Evolutionary conservation across 2,113 vertebrate species (phyloP).

Genomic region (Sinocyclocheilus maitianheensis): DNA sequence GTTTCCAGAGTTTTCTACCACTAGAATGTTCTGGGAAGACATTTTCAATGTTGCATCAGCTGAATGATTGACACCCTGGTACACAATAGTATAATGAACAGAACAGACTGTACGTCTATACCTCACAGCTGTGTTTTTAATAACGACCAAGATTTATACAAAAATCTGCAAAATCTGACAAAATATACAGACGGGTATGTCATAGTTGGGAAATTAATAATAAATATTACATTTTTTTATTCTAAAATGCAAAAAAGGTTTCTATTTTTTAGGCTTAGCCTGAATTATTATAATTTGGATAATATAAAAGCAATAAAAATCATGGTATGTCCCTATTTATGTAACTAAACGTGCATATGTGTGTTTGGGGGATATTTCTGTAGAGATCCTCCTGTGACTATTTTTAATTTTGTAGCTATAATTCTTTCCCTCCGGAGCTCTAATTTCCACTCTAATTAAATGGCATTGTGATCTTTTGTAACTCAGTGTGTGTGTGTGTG

Average conservation of each 20-base stretch:
- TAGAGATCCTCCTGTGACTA: not conserved
- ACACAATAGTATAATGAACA: not conserved
- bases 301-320: not conserved
- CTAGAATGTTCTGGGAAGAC: not conserved
- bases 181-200: not conserved
- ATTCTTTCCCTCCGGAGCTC: constrained; percentile 8
- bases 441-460: constrained; percentile 32
- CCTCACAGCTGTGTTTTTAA: not conserved
- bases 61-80: not conserved
- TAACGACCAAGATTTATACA: not conserved
- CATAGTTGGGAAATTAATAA: not conserved
- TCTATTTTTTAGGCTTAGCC: not conserved
- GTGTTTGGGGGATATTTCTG: not conserved
- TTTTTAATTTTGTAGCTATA: not conserved
- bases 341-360: not conserved
- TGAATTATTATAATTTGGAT: not conserved
- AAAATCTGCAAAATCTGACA: not conserved
- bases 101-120: not conserved
- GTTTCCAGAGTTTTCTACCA: not conserved
- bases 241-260: not conserved
- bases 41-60: not conserved
- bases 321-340: not conserved
- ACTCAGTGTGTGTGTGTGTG: not conserved
- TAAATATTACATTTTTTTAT: not conserved
- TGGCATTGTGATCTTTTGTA: not conserved